Percentiles rank a stretch among this genome's conserved stretches.
Conservation (phyloP, 2,888 invertebrate species). For the Atrina japonica region DNA sequence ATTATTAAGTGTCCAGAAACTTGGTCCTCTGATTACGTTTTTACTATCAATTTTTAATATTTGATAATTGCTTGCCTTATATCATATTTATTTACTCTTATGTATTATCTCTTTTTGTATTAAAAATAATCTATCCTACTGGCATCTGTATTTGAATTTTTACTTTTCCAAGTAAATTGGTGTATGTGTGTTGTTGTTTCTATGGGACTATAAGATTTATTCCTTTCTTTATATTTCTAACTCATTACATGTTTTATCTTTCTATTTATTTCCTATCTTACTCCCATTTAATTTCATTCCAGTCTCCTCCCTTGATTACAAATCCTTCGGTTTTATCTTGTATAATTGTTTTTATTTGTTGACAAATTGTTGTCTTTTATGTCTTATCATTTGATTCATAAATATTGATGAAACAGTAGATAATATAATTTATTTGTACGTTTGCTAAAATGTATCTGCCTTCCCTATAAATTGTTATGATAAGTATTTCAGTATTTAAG, state of each 20-base stretch:
- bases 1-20: no score
- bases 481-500: neutral
- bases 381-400: neutral
- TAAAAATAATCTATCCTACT: no score
- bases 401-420: neutral
- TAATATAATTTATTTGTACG: neutral
- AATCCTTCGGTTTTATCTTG: neutral
- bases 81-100: no score
- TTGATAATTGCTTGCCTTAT: no score
- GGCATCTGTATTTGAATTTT: no score
- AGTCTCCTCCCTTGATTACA: neutral
- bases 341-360: neutral
- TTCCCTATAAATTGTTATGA: neutral
- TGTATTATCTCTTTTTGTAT: no score
- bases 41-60: no score
- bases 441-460: neutral
- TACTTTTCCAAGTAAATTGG: no score
- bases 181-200: no score
- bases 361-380: neutral
- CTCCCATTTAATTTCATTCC: neutral
- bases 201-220: no score
- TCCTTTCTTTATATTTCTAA: no score
- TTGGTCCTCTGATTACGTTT: no score
- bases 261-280: neutral
- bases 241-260: neutral